phyloP scores from a whole-genome alignment of 1,140 invertebrate species.

The Drosophila triauraria region DNA sequence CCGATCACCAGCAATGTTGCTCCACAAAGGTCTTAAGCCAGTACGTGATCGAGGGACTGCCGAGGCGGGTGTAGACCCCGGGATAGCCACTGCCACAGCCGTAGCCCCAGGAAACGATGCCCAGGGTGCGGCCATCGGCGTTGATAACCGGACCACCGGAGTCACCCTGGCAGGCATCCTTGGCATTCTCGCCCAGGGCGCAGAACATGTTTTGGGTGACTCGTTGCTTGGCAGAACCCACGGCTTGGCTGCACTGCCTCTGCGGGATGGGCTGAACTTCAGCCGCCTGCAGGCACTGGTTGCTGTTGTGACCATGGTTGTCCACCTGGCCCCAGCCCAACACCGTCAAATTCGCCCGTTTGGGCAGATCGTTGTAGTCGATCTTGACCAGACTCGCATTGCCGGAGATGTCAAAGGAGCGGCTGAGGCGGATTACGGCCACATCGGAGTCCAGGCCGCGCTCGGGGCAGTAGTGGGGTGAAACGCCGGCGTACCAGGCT shows the following conservation, averaged over 20 bases:
- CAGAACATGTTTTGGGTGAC: constrained; percentile 84
- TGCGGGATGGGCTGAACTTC: constrained; percentile 17
- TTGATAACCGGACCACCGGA: constrained; percentile 62
- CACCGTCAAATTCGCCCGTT: constrained; percentile 36
- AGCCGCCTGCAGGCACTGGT: constrained; percentile 55
- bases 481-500: constrained; percentile 13
- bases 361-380: constrained; percentile 54
- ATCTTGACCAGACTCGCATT: constrained; percentile 19
- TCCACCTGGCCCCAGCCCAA: constrained; percentile 57
- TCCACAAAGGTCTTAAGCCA: constrained; percentile 36
- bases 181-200: constrained; percentile 65
- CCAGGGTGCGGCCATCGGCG: constrained; percentile 23
- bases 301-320: not conserved
- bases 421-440: constrained; percentile 51
- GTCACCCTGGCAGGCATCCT: constrained; percentile 65
- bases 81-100: constrained; percentile 84
- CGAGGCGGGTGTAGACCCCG: constrained; percentile 86
- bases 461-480: constrained; percentile 17
- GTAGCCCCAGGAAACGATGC: constrained; percentile 88
- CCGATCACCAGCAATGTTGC: constrained; percentile 26
- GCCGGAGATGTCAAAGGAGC: constrained; percentile 30
- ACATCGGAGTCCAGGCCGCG: constrained; percentile 55
- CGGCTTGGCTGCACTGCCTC: constrained; percentile 2
- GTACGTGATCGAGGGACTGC: constrained; percentile 18
- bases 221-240: not conserved